phyloP scores from a whole-genome alignment of 1,140 invertebrate species.

The Paraescarpia echinospica region DNA sequence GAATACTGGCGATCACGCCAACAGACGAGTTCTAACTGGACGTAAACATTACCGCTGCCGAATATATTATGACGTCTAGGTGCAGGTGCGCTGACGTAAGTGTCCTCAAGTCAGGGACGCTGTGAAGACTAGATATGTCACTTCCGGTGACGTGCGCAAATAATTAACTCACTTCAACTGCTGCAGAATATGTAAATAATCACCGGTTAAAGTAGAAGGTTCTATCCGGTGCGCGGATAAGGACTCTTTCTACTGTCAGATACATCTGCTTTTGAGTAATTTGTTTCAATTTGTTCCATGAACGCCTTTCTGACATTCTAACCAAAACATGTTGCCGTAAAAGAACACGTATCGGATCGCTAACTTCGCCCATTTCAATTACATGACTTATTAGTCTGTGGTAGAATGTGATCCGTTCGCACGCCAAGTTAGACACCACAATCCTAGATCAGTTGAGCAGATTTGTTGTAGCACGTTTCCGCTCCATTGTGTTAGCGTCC shows the following conservation, averaged over 20 bases:
- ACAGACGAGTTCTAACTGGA: not conserved
- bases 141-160: not conserved
- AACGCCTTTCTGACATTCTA: not conserved
- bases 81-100: too few species aligned
- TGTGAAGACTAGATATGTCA: not conserved
- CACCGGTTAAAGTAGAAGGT: not conserved
- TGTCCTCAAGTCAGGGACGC: too few species aligned
- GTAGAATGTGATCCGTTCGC: not conserved
- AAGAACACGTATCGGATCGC: not conserved
- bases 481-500: not conserved
- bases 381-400: not conserved
- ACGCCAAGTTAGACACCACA: not conserved
- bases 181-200: not conserved
- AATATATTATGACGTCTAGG: not conserved
- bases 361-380: not conserved
- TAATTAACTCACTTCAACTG: not conserved
- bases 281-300: not conserved
- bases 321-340: not conserved
- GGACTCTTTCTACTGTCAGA: not conserved
- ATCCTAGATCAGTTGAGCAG: not conserved
- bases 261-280: not conserved
- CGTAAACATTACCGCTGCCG: not conserved
- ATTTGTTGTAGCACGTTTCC: not conserved
- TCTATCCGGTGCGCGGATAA: not conserved
- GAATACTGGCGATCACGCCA: not conserved